These are phyloP conservation scores for Drosophila bocqueti DNA, from an alignment of 1,140 invertebrate species.

Conservation along the genomic window DNA sequence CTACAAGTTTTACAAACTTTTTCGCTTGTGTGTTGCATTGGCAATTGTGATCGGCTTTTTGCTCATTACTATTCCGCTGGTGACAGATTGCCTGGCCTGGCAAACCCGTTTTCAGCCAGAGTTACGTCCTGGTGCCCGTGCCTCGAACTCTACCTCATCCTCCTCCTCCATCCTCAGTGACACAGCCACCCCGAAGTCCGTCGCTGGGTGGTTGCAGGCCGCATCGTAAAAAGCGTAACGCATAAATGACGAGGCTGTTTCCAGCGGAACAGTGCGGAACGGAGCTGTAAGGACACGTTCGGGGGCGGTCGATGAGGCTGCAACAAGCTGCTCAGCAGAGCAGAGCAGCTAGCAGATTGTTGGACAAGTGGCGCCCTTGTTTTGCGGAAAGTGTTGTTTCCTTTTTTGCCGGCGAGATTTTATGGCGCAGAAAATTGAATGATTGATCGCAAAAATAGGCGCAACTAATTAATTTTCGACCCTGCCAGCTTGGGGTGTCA, in stretches of 20 bases:
- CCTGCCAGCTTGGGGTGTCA: conserved; percentile 48
- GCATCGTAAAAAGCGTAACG: conserved; percentile 63
- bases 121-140: not conserved
- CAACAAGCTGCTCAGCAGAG: conserved; percentile 28
- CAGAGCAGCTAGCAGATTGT: conserved; percentile 26
- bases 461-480: conserved; percentile 76
- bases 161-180: conserved; percentile 2
- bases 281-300: conserved; percentile 14
- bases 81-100: conserved; percentile 63
- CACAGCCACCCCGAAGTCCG: conserved; percentile 11
- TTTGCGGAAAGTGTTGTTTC: conserved; percentile 42
- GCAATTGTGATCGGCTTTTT: conserved; percentile 26
- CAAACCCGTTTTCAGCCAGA: conserved; percentile 3
- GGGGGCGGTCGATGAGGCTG: conserved; percentile 30
- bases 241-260: conserved; percentile 73
- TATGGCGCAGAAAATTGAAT: conserved; percentile 82
- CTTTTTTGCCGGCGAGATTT: conserved; percentile 51
- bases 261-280: conserved; percentile 21
- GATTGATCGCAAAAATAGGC: conserved; percentile 79
- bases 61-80: conserved; percentile 45
- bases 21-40: conserved; percentile 2
- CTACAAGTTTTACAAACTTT: not conserved
- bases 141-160: not conserved
- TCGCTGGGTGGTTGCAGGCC: conserved; percentile 27
- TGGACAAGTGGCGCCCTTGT: conserved; percentile 64